phyloP scores from a whole-genome alignment of 1,140 invertebrate genomes.

The silkworm (Bombyx mori) region DNA sequence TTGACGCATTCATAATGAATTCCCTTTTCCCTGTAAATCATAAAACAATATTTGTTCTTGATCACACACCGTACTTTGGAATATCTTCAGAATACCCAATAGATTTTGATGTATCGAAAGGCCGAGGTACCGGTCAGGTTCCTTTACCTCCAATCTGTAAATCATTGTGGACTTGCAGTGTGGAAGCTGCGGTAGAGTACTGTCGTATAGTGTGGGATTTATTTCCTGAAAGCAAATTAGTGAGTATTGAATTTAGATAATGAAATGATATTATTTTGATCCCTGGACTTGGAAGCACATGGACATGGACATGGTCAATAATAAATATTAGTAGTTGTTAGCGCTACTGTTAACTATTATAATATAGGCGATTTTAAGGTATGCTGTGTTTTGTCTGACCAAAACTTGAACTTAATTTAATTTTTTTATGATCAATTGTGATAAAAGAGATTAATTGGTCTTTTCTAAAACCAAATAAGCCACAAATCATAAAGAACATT shows the following conservation, averaged over 20 bases:
- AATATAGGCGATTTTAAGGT: too few relatives aligned
- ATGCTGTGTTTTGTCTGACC: too few relatives aligned
- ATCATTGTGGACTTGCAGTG: slow-evolving; percentile 94
- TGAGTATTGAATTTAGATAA: slow-evolving; percentile 44
- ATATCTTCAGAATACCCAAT: slow-evolving; percentile 88
- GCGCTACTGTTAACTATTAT: too few relatives aligned
- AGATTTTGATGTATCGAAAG: slow-evolving; percentile 90
- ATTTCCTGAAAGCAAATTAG: slow-evolving; percentile 90
- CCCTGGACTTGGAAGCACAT: too few relatives aligned
- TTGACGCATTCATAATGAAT: slow-evolving; percentile 10
- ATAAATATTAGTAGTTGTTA: too few relatives aligned
- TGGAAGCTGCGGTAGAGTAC: slow-evolving; percentile 95
- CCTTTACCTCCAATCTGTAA: slow-evolving; percentile 83
- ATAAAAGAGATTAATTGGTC: too few relatives aligned
- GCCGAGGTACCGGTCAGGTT: slow-evolving; percentile 76
- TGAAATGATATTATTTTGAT: too few relatives aligned
- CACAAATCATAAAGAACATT: too few relatives aligned
- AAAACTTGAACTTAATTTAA: too few relatives aligned
- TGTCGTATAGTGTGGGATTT: slow-evolving; percentile 97
- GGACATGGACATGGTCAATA: too few relatives aligned
- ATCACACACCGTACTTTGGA: slow-evolving; percentile 91
- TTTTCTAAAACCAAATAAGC: too few relatives aligned
- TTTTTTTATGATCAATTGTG: too few relatives aligned
- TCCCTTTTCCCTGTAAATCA: slow-evolving; percentile 76
- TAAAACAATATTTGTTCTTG: slow-evolving; percentile 95